Percentiles rank a stretch among this genome's conserved stretches.
phyloP scores from a whole-genome alignment of 2,113 vertebrate species.

The Alligator mississippiensis region DNA sequence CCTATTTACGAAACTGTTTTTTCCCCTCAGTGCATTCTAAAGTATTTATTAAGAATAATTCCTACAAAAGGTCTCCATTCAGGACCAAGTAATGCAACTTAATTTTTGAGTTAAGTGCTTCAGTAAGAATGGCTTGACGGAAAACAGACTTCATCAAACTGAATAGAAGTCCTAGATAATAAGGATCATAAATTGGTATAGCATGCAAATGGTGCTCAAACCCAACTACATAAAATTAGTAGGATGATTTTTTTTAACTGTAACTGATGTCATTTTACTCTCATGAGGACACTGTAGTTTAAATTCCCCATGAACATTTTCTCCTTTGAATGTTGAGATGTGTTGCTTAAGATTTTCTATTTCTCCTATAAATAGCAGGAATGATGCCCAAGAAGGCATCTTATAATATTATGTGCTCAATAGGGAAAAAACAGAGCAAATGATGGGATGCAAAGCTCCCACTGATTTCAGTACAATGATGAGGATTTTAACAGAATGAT shows the following conservation, averaged over 20 bases:
- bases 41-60: constrained; percentile 54
- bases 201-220: constrained; percentile 54
- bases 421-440: constrained; percentile 27
- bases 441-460: constrained; percentile 17
- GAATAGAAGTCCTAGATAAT: constrained; percentile 43
- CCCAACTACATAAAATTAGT: constrained; percentile 7
- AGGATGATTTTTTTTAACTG: constrained; percentile 22
- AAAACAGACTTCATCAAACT: constrained; percentile 52
- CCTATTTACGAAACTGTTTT: not conserved
- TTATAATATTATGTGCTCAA: constrained; percentile 3
- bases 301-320: not conserved
- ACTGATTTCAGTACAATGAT: constrained; percentile 43
- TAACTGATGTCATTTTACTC: constrained; percentile 21
- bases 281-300: not conserved
- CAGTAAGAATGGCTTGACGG: constrained; percentile 30
- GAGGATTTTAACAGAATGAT: constrained; percentile 38
- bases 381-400: constrained; percentile 29
- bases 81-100: constrained; percentile 28
- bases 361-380: not conserved
- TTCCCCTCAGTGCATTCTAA: not conserved
- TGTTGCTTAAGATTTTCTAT: constrained; percentile 30
- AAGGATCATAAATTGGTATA: not conserved
- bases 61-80: constrained; percentile 41
- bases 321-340: not conserved
- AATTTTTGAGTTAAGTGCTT: constrained; percentile 36